These are phyloP conservation scores for Lineus longissimus DNA, from an alignment of 1,140 invertebrate genomes.

Conservation along the genomic window DNA sequence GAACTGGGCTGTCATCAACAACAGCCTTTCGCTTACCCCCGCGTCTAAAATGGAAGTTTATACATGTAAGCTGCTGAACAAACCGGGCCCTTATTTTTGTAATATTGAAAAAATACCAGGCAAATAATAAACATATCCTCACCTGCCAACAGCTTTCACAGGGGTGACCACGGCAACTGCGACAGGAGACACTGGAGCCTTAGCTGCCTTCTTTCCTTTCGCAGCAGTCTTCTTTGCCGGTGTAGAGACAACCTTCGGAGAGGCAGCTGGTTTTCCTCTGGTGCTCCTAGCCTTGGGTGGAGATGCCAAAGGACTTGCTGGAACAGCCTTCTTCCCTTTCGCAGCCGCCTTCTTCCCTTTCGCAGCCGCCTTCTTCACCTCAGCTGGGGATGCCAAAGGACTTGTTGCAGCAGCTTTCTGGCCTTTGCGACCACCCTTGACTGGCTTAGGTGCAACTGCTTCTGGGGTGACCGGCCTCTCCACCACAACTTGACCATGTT, in stretches of 20 bases:
- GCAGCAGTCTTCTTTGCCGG: slow-evolving; percentile 4
- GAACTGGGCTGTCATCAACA: too few species aligned
- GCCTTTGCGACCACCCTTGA: neutral
- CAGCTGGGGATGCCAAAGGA: neutral
- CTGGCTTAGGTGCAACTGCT: neutral
- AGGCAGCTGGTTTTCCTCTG: slow-evolving; percentile 4
- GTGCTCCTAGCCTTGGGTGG: neutral
- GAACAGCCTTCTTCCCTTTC: neutral
- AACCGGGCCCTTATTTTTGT: too few species aligned
- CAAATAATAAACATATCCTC: too few species aligned
- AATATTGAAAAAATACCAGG: too few species aligned
- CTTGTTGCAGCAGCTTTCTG: neutral
- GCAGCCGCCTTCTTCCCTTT: neutral
- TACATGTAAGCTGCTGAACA: too few species aligned
- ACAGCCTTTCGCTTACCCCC: too few species aligned
- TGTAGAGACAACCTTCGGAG: slow-evolving; percentile 5
- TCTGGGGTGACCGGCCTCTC: neutral
- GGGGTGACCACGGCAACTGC: too few species aligned
- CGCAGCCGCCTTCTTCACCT: too few species aligned
- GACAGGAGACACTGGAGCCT: too few species aligned
- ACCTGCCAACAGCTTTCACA: too few species aligned
- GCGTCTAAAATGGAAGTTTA: too few species aligned
- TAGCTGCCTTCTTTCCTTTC: neutral
- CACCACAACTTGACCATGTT: neutral
- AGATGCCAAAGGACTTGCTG: neutral